Evolutionary conservation across 2,888 invertebrate genomes (phyloP), one percentile per base, ranked within the genome.

Genomic region (Pseudococcus longispinus): DNA sequence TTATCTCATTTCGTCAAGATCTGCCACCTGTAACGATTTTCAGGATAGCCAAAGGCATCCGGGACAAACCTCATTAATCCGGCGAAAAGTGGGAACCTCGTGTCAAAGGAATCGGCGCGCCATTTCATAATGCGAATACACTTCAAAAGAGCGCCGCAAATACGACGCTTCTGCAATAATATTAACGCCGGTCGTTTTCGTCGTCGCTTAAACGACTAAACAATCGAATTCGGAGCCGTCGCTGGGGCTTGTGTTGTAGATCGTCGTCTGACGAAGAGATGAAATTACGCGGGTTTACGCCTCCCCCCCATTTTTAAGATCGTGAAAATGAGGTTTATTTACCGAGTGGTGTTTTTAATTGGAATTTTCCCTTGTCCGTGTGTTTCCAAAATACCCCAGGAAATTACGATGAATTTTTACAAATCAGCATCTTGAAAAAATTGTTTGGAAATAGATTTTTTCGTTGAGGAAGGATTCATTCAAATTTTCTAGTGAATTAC

Each of bases 11-110:
- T 29, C 4, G n/a, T 18, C 18, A 26, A 29, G 70, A 70, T 70
- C 29, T 70, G 70, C 29, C 70, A 70, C 70, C 70, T 70, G 26
- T 70, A 70, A 70, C 70, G 32, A 70, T 70, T 70, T 70, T 29
- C 70, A 15, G 13, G 26, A 26, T 26, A 70, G 29, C 70, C 70
- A 15, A 29, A 70, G 70, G 70, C 70, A 70, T 29, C 70, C 29
- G 29, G 18, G 29, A 29, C 18, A 70, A 70, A 70, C 70, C 18
- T 70, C 70, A 70, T 70, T 70, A 70, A 70, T 70, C 18, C 70
- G 29, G 37, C 18, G 60, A 23, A 70, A 29, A 70, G 70, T 20
- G 29, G 70, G 29, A 70, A 70, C 26, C 70, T 18, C 70, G 11
- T 60, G 23, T 60, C 70, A 70, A 70, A 70, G 29, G 70, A 70